Conservation (phyloP, 2,113 vertebrate genomes). For the Chascanopsetta lugubris region DNA sequence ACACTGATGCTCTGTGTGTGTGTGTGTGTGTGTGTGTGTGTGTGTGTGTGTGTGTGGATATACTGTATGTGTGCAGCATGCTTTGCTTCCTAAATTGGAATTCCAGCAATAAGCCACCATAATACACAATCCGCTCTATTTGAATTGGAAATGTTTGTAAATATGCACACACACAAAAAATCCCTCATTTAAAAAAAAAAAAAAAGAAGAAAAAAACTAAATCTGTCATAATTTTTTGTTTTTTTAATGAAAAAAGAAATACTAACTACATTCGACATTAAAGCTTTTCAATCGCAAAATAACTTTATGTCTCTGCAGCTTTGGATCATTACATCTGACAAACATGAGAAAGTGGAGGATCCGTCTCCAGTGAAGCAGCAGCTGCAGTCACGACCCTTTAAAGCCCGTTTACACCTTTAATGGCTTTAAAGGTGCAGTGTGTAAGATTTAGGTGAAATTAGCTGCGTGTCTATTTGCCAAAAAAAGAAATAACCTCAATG, state of each 20-base stretch:
- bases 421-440: no score
- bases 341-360: not conserved
- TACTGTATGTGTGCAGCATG: constrained; percentile 28
- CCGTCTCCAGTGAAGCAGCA: not conserved
- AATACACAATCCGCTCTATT: constrained; percentile 42
- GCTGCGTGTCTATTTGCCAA: no score
- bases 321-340: not conserved
- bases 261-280: constrained; percentile 26
- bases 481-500: not conserved
- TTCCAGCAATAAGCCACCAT: constrained; percentile 63
- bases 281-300: constrained; percentile 18
- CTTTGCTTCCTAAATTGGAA: constrained; percentile 67
- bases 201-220: constrained; percentile 13
- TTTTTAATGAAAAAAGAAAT: constrained; percentile 7
- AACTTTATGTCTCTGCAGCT: not conserved
- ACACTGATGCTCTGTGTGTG: constrained; percentile 67
- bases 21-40: constrained; percentile 31
- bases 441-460: no score
- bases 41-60: constrained; percentile 33
- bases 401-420: not conserved
- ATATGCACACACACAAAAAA: constrained; percentile 28
- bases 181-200: not conserved
- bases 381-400: not conserved
- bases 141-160: constrained; percentile 58
- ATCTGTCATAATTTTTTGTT: no score